These are phyloP conservation scores for Emberiza fucata DNA, from an alignment of 2,113 vertebrate species.

Conservation along the genomic window DNA sequence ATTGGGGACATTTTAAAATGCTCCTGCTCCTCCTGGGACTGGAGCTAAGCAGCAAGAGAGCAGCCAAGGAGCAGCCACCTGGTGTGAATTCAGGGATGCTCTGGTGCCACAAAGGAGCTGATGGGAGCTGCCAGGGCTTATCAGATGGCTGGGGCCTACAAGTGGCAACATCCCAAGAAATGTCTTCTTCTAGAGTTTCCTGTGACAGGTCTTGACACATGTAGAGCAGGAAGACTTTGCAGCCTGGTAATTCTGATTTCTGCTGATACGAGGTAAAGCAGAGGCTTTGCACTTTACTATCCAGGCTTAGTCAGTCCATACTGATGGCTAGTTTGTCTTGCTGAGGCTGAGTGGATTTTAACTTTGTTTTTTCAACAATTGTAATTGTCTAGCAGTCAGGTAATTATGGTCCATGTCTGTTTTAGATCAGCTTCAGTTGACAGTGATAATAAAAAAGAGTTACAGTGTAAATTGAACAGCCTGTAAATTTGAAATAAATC, in stretches of 20 bases:
- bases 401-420: neutral
- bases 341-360: neutral
- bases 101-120: neutral
- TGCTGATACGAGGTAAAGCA: neutral
- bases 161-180: neutral
- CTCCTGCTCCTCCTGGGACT: neutral
- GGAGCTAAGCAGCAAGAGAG: neutral
- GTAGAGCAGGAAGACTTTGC: neutral
- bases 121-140: neutral
- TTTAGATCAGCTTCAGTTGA: neutral
- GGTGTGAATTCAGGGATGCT: neutral
- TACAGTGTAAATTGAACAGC: neutral
- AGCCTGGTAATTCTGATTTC: neutral
- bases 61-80: neutral
- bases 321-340: neutral
- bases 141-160: neutral
- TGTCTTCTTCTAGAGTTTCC: neutral
- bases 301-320: neutral
- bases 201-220: neutral
- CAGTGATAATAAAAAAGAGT: neutral
- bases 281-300: neutral
- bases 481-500: neutral
- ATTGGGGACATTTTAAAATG: neutral
- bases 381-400: neutral
- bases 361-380: neutral